Percentiles rank a stretch among this genome's conserved stretches.
Conservation (phyloP, 2,797 vertebrate genomes). For the Rhinogobio ventralis region DNA sequence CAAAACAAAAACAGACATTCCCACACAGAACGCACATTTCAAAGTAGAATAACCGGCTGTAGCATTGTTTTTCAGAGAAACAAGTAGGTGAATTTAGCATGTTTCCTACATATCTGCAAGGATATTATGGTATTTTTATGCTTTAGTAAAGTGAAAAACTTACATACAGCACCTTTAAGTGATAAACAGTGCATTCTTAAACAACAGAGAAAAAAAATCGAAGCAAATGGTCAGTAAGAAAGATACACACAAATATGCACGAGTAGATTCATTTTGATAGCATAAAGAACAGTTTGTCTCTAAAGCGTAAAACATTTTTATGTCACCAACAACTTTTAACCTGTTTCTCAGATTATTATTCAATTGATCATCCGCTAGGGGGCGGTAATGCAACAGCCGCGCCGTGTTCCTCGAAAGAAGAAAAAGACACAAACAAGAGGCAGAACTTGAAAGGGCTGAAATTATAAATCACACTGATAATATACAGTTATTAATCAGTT, state of each 20-base stretch:
- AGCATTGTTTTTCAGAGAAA: too few species aligned
- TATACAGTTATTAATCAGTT: neutral
- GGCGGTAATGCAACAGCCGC: neutral
- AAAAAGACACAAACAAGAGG: neutral
- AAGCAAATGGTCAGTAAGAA: neutral
- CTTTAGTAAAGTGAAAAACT: too few species aligned
- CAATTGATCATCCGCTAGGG: neutral
- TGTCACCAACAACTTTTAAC: neutral
- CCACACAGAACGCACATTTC: too few species aligned
- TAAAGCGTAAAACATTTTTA: too few species aligned
- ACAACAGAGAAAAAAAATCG: neutral
- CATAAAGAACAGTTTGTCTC: neutral
- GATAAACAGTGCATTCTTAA: neutral
- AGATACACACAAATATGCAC: neutral
- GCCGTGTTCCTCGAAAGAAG: neutral
- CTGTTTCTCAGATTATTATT: neutral
- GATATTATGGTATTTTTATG: too few species aligned
- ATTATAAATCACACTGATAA: neutral
- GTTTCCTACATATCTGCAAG: too few species aligned
- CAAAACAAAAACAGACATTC: too few species aligned
- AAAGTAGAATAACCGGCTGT: too few species aligned
- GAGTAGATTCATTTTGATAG: neutral
- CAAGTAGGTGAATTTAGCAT: too few species aligned
- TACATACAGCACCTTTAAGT: neutral
- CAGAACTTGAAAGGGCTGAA: neutral